Evolutionary conservation across 2,113 vertebrate species (phyloP), one percentile per base, ranked within the genome.

Genomic region (Sinocyclocheilus rhinocerous): DNA sequence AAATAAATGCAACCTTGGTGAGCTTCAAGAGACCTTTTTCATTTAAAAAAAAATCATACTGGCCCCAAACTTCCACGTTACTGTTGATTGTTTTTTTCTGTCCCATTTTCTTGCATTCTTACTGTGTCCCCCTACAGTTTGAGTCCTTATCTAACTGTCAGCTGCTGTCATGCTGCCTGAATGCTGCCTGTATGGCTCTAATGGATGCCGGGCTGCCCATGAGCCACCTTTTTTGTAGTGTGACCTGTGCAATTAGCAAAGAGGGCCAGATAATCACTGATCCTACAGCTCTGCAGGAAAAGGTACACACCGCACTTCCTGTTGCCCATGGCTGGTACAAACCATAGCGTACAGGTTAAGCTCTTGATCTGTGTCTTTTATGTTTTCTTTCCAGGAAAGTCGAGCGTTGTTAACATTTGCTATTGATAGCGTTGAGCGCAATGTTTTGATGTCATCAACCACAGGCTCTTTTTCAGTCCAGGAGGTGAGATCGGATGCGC

Each of bases 121-220:
- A 11, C n/a, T 22, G 61, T 59, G n/a, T 61, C 39, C 59, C 1
- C 22, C 20, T 52, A 26, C 26, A 24, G 48, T 76, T 0, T 50
- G 4, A 12, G 84, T 93, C 91, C 92, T 95, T 88, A 95, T 73
- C 91, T n/a, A 26, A 3, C 39, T 1, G 33, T 9, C 89, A 98
- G 97, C 93, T 98, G 11, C 89, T 98, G 50, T 93, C 97, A 0
- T 97, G 97, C 91, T 96, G 93, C 78, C 90, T 99, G 86, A 99
- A 98, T 0, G 95, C 96, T 0, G 92, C 97, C 81, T 98, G 97
- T 86, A 95, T 97, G 95, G 96, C 95, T 0, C 85, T 99, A 29
- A 96, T 99, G 95, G 97, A 99, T 0, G 95, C 97, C 0, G 97
- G 97, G 3, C 92, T 99, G 85, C 96, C 97, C 0, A 96, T 97